These are phyloP conservation scores for Synergus japonicus DNA, from an alignment of 2,888 invertebrate species.

Conservation along the genomic window DNA sequence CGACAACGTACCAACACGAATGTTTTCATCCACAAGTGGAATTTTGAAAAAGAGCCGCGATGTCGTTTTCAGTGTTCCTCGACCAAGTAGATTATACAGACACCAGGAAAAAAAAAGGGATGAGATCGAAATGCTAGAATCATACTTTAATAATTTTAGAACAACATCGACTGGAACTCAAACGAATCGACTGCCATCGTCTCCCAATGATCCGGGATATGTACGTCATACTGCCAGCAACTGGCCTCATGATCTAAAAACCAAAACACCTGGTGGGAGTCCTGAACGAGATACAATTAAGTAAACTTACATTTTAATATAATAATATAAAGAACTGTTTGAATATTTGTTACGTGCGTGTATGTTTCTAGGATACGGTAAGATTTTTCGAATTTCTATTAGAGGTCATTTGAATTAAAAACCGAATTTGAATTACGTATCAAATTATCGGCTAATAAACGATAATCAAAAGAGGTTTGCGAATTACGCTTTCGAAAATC, in stretches of 20 bases:
- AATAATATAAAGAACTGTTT: neutral
- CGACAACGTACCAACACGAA: constrained; percentile 74
- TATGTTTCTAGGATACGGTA: neutral
- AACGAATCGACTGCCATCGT: constrained; percentile 76
- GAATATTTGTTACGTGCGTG: neutral
- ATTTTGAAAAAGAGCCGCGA: constrained; percentile 71
- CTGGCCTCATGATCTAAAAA: constrained; percentile 79
- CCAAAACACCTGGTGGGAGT: constrained; percentile 81
- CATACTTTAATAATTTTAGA: constrained; percentile 69
- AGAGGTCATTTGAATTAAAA: neutral
- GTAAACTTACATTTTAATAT: constrained; percentile 38
- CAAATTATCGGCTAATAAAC: neutral
- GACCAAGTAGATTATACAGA: constrained; percentile 64
- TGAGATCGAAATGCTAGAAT: constrained; percentile 73
- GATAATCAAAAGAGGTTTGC: neutral
- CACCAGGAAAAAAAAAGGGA: constrained; percentile 62
- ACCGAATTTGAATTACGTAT: neutral
- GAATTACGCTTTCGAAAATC: neutral
- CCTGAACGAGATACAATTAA: constrained; percentile 72
- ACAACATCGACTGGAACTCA: constrained; percentile 69
- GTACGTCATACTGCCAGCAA: constrained; percentile 86
- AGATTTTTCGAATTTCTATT: neutral
- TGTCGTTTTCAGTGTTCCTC: constrained; percentile 68
- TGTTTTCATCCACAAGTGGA: constrained; percentile 65
- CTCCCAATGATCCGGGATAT: constrained; percentile 86